Evolutionary conservation across 1,140 invertebrate species (phyloP).

Genomic region (Telenomus remus): DNA sequence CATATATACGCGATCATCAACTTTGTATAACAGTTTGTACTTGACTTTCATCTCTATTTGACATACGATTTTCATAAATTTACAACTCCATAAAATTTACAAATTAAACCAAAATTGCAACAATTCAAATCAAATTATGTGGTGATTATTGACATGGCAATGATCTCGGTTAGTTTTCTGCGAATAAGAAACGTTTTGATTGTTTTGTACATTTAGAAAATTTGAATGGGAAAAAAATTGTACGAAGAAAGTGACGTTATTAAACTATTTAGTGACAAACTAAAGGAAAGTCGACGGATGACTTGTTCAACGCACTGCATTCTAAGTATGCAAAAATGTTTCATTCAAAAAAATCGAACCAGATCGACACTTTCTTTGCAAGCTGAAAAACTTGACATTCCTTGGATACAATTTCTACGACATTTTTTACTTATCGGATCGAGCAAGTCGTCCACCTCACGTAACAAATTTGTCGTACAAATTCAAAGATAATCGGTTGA

Average conservation of each 20-base stretch:
- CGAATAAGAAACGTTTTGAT: conserved; percentile 2
- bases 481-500: too few species aligned
- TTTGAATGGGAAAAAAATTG: conserved; percentile 20
- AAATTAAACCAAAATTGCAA: too few species aligned
- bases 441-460: too few species aligned
- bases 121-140: too few species aligned
- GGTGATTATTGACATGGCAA: conserved; percentile 25
- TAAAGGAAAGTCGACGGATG: conserved; percentile 36
- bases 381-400: not conserved
- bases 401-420: too few species aligned
- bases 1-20: conserved; percentile 33
- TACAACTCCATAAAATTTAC: too few species aligned
- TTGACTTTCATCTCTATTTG: too few species aligned
- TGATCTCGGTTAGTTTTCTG: conserved; percentile 36
- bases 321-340: conserved; percentile 7
- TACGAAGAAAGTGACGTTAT: conserved; percentile 41
- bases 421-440: too few species aligned
- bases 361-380: conserved; percentile 25
- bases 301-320: conserved; percentile 25
- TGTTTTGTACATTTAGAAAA: conserved; percentile 23
- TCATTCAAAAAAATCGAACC: conserved; percentile 14
- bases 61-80: too few species aligned
- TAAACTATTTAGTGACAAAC: conserved; percentile 32
- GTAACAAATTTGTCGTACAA: too few species aligned
- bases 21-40: too few species aligned